Evolutionary conservation across 2,113 vertebrate species (phyloP).

Genomic region (Marcusenius ussheri): DNA sequence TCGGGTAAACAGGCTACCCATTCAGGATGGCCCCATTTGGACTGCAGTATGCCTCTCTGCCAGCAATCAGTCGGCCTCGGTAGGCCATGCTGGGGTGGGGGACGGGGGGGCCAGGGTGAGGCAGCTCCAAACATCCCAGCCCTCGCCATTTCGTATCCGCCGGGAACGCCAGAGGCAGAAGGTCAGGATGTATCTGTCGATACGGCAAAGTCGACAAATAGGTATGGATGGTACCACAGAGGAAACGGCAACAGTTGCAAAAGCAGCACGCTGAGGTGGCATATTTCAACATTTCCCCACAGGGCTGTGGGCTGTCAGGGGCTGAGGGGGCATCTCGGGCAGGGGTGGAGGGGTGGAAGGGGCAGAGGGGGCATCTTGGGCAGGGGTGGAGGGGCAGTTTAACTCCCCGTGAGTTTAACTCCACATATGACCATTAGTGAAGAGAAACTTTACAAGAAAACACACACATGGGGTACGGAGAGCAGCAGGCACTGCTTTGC

Average conservation of each 20-base stretch:
- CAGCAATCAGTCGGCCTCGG: neutral
- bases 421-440: neutral
- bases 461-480: neutral
- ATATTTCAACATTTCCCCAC: neutral
- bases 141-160: neutral
- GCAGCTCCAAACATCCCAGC: neutral
- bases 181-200: conserved; percentile 8
- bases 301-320: neutral
- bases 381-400: no score
- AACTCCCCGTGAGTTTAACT: neutral
- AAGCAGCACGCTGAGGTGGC: no score
- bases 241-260: neutral
- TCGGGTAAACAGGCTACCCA: neutral
- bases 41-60: neutral
- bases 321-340: neutral
- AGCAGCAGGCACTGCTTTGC: neutral
- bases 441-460: neutral
- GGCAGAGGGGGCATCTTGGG: neutral
- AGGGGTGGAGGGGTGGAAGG: neutral
- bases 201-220: neutral
- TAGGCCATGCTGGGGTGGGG: neutral
- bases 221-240: neutral
- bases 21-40: neutral
- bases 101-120: neutral
- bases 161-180: neutral